Evolutionary conservation across 2,113 vertebrate species (phyloP).

Genomic region (Pelusios castaneus): DNA sequence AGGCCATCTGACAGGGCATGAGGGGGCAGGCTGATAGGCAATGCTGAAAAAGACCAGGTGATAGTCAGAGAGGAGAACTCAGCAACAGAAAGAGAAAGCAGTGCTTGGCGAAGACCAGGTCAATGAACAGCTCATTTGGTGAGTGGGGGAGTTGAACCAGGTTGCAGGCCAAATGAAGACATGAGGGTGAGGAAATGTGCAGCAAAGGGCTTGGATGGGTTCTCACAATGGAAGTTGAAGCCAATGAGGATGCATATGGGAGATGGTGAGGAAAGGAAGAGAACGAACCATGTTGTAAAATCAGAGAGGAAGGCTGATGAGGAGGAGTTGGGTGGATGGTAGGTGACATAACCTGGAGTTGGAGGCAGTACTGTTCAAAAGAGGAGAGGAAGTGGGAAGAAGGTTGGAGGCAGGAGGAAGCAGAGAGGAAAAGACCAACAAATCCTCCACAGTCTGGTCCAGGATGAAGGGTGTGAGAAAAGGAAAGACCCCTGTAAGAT

Average conservation of each 20-base stretch:
- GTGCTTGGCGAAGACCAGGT: background rate
- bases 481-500: background rate
- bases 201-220: no score
- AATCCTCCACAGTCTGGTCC: background rate
- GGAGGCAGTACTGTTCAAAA: no score
- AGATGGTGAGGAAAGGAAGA: no score
- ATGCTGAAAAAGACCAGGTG: background rate
- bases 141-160: background rate
- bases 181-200: background rate
- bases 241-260: no score
- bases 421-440: background rate
- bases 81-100: background rate
- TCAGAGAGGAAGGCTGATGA: no score
- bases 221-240: no score
- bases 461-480: background rate
- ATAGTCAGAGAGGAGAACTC: background rate
- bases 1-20: background rate
- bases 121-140: background rate
- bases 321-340: no score
- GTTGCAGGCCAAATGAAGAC: background rate
- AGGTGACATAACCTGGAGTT: no score
- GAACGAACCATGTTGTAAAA: no score
- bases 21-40: background rate
- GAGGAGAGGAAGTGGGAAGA: no score
- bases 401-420: background rate